Conservation (phyloP, 2,113 vertebrate genomes). For the Eira barbara region DNA sequence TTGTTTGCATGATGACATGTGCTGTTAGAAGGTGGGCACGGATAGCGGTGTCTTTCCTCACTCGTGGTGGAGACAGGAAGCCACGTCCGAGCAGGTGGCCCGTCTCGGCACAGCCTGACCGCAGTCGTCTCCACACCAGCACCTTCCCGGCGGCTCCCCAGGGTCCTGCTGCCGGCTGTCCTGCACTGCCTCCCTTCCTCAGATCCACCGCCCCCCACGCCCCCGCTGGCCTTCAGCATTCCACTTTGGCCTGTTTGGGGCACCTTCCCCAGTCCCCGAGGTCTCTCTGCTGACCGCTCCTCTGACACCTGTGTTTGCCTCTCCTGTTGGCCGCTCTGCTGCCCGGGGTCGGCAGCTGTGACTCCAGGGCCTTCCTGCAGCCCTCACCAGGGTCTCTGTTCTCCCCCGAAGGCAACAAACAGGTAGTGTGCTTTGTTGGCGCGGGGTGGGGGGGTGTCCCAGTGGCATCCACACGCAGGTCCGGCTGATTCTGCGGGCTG, state of each 20-base stretch:
- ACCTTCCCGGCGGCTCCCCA: background rate
- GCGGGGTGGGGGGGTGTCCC: background rate
- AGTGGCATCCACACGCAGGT: fast-evolving
- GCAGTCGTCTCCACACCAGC: fast-evolving
- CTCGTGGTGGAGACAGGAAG: background rate
- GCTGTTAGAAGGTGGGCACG: fast-evolving
- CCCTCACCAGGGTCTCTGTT: background rate
- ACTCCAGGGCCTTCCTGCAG: background rate
- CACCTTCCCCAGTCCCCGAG: background rate
- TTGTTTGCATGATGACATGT: background rate
- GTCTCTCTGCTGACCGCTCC: background rate
- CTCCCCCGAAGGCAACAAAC: background rate
- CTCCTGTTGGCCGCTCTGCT: no score
- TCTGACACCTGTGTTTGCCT: background rate
- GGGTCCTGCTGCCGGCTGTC: no score
- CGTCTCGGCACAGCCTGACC: background rate
- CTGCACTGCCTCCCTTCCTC: background rate
- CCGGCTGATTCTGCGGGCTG: fast-evolving
- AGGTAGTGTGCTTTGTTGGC: background rate
- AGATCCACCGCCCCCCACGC: fast-evolving
- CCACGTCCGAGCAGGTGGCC: background rate
- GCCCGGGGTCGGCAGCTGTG: background rate
- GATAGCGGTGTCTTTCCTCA: background rate
- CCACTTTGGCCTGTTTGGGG: no score
- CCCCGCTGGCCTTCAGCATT: no score